Evolutionary conservation across 1,140 invertebrate species (phyloP).

Genomic region (Scaptomyza montana): DNA sequence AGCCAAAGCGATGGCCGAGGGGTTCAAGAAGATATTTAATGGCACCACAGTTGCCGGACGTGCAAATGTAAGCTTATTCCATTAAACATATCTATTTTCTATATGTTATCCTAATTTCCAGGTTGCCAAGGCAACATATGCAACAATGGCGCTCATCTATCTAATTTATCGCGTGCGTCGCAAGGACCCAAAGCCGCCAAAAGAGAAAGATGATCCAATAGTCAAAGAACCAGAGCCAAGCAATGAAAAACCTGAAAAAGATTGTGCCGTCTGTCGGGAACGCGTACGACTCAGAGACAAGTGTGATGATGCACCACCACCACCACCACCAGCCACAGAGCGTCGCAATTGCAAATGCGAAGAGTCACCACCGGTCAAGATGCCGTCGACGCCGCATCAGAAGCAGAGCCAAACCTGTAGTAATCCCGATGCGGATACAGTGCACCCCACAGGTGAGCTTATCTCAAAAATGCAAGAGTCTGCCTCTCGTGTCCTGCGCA

Average conservation of each 20-base stretch:
- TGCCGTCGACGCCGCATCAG: not conserved
- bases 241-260: conserved; percentile 13
- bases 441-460: conserved; percentile 41
- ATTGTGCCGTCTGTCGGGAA: conserved; percentile 56
- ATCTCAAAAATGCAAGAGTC: conserved; percentile 47
- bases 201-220: not conserved
- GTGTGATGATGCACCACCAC: conserved; percentile 30
- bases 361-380: conserved; percentile 28
- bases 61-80: conserved; percentile 60
- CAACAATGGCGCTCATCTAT: conserved; percentile 61
- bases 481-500: conserved; percentile 49
- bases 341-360: conserved; percentile 64
- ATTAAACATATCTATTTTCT: too few species aligned
- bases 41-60: conserved; percentile 61
- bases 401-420: conserved; percentile 12
- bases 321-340: conserved; percentile 40
- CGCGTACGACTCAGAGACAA: conserved; percentile 21
- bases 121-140: conserved; percentile 74
- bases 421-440: conserved; percentile 22
- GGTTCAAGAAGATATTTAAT: conserved; percentile 71
- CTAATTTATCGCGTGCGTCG: conserved; percentile 60
- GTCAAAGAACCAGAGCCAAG: not conserved
- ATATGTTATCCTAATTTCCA: not conserved
- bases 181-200: conserved; percentile 14
- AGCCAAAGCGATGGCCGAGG: conserved; percentile 56